Conservation (phyloP, 2,888 invertebrate genomes). For the Eupithecia vulgata region DNA sequence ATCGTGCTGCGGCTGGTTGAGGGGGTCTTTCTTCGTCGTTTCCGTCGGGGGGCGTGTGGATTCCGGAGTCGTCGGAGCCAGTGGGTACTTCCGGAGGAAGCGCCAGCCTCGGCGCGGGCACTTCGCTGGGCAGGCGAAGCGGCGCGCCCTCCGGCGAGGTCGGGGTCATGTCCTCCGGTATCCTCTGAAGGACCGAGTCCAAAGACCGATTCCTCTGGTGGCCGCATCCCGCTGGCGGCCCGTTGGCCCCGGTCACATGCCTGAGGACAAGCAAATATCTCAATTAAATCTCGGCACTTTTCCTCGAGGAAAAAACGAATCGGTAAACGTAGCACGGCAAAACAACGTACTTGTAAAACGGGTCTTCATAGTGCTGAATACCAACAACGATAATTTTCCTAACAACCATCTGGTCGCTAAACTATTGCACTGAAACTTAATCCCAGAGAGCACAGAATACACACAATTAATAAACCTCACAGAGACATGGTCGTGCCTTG, state of each 20-base stretch:
- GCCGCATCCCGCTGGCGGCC: slow-evolving; percentile 84
- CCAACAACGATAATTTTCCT: slow-evolving; percentile 78
- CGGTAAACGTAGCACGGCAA: slow-evolving; percentile 37
- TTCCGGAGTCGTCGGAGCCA: slow-evolving; percentile 92
- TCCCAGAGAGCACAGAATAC: slow-evolving; percentile 49
- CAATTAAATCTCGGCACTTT: slow-evolving; percentile 41
- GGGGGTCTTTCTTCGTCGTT: slow-evolving; percentile 81
- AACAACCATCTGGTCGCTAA: slow-evolving; percentile 75
- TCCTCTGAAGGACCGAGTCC: slow-evolving; percentile 94
- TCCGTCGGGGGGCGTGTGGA: slow-evolving; percentile 78
- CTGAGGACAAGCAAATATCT: slow-evolving; percentile 67
- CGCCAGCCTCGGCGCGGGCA: slow-evolving; percentile 84
- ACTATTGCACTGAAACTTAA: slow-evolving; percentile 56
- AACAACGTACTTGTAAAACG: slow-evolving; percentile 75
- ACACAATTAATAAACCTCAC: slow-evolving; percentile 60
- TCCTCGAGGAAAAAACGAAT: slow-evolving; percentile 41
- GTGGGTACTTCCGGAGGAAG: slow-evolving; percentile 77
- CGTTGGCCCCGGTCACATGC: slow-evolving; percentile 77
- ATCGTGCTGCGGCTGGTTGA: slow-evolving; percentile 82
- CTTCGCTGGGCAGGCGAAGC: slow-evolving; percentile 70
- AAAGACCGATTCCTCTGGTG: slow-evolving; percentile 95
- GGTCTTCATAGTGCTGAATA: slow-evolving; percentile 78
- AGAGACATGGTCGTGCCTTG: slow-evolving; percentile 62
- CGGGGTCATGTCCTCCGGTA: slow-evolving; percentile 91
- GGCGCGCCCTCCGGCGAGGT: slow-evolving; percentile 76